Evolutionary conservation across 2,888 invertebrate species (phyloP), one percentile per base, ranked within the genome.

Genomic region (Drosophila histrio): DNA sequence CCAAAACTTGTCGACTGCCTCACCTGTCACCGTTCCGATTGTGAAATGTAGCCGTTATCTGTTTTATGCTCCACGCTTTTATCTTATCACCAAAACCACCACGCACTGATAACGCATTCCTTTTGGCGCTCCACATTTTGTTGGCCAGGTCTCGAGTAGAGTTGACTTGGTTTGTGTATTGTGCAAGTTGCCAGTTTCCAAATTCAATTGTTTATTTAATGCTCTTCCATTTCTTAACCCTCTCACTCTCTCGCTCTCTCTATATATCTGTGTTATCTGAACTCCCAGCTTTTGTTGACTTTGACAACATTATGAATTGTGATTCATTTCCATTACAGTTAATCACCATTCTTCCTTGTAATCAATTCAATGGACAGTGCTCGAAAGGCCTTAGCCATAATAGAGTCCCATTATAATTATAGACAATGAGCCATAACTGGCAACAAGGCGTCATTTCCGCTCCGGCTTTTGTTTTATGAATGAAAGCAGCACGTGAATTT

Each of bases 41-140:
- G 83, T 86, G 86, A 87, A 90, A 90, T 72, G 68, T 65, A 61
- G 41, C 56, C 50, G 49, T 74, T 79, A 85, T 86, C 73, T 62
- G 22, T 49, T 49, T 56, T 83, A 85, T 85, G 63, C 79, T 65
- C 58, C 22, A 53, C 34, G 44, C 58, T 41, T 3, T 56, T 72
- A 74, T 82, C 82, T 82, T 64, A 82, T 82, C 82, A 50, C 8
- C 13, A 49, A 49, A 54, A 59, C 19, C 38, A 47, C 78, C 50
- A 71, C 68, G 63, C 73, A 77, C 66, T 62, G 87, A 85, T 87
- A 83, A 65, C 62, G 63, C 85, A 84, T 87, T 65, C 82, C 65
- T 36, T 61, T 34, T 58, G 32, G 15, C 63, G 67, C 60, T 77
- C 61, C 28, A 77, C 19, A 61, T 72, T 64, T 60, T 70, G 66